phyloP scores from a whole-genome alignment of 1,140 invertebrate genomes.

The Coboldia fuscipes region DNA sequence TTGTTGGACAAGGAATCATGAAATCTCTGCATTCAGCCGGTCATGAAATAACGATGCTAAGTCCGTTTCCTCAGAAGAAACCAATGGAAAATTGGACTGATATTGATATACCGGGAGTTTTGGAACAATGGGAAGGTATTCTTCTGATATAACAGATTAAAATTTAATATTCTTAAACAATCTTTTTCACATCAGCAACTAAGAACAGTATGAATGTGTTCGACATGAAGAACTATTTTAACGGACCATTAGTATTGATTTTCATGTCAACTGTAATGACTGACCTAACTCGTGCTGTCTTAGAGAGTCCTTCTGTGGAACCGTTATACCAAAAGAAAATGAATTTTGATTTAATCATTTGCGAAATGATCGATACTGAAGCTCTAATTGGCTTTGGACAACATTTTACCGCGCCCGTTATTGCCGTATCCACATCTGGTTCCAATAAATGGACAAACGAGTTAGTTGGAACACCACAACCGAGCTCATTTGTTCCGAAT shows the following conservation, averaged over 20 bases:
- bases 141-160: not conserved
- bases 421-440: conserved; percentile 7
- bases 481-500: conserved; percentile 7
- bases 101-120: conserved; percentile 3
- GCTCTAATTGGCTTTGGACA: conserved; percentile 9
- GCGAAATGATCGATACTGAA: conserved; percentile 8
- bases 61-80: conserved; percentile 30
- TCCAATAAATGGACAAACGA: conserved; percentile 5
- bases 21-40: conserved; percentile 36
- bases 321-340: conserved; percentile 9
- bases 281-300: not conserved
- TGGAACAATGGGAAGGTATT: not conserved
- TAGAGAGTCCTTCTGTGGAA: conserved; percentile 1
- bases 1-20: conserved; percentile 25
- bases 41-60: conserved; percentile 44
- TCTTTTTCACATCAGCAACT: not conserved
- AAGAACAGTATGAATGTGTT: not conserved
- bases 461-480: conserved; percentile 6
- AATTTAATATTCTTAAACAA: not conserved
- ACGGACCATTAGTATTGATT: too few species aligned
- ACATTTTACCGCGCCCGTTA: conserved; percentile 8
- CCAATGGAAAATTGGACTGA: conserved; percentile 13
- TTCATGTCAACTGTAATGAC: not conserved
- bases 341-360: conserved; percentile 5
- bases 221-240: too few species aligned